phyloP scores from a whole-genome alignment of 2,888 invertebrate species.

The Melanchra persicariae region DNA sequence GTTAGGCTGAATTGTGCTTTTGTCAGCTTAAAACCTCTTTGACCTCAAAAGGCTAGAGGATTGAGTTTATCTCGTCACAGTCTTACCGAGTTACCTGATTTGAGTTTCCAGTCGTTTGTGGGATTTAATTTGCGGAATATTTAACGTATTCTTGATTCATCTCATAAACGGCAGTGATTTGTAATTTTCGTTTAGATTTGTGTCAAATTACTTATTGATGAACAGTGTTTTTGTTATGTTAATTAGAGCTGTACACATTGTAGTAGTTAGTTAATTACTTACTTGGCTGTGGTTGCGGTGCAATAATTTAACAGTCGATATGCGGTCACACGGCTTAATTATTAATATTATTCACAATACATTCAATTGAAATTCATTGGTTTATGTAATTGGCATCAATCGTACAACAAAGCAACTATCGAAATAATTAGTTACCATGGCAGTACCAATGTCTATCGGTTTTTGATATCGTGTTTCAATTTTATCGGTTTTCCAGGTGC shows the following conservation, averaged over 20 bases:
- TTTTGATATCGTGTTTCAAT: background rate
- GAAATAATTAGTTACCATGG: background rate
- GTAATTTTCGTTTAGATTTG: background rate
- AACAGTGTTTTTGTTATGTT: background rate
- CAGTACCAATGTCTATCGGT: background rate
- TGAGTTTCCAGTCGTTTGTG: constrained; percentile 4
- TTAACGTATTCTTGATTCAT: constrained; percentile 12
- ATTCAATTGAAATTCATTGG: background rate
- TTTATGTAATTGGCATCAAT: background rate
- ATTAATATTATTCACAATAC: background rate
- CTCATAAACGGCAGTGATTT: background rate
- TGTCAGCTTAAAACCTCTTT: constrained; percentile 39
- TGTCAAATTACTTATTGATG: background rate
- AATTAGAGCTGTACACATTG: background rate
- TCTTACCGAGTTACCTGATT: constrained; percentile 33
- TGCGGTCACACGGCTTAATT: background rate
- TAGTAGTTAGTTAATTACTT: constrained; percentile 11
- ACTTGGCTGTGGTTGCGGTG: background rate
- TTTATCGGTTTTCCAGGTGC: constrained; percentile 3
- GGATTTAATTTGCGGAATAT: constrained; percentile 12
- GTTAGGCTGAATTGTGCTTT: constrained; percentile 33
- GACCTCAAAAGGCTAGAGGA: constrained; percentile 46
- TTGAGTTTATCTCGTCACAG: constrained; percentile 28
- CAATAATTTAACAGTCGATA: constrained; percentile 12
- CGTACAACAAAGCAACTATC: background rate